phyloP scores from a whole-genome alignment of 2,797 vertebrate species.

The Hippoglossus hippoglossus region DNA sequence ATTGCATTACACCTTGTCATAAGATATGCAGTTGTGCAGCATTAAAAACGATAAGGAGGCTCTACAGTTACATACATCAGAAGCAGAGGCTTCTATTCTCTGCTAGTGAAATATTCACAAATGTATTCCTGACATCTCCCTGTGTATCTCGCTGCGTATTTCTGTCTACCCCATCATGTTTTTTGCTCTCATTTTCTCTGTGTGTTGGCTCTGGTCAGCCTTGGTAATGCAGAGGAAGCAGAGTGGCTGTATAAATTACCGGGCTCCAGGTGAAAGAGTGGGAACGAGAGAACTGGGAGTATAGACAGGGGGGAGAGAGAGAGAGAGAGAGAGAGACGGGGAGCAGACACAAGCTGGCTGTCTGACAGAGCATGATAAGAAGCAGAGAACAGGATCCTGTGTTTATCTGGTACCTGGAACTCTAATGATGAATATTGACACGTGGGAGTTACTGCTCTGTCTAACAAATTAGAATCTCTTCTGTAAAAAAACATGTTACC shows the following conservation, averaged over 20 bases:
- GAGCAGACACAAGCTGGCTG: conserved; percentile 18
- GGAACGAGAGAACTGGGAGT: neutral
- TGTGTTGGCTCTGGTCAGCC: conserved; percentile 24
- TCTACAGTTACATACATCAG: neutral
- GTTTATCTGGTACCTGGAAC: conserved; percentile 33
- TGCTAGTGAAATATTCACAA: conserved; percentile 21
- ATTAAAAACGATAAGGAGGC: neutral
- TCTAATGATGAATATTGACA: conserved; percentile 38
- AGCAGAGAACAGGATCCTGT: conserved; percentile 31
- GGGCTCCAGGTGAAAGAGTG: conserved; percentile 30
- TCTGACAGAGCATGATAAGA: conserved; percentile 27
- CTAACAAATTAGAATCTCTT: conserved; percentile 11
- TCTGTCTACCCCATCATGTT: conserved; percentile 24
- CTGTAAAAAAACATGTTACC: conserved; percentile 2
- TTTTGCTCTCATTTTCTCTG: conserved; percentile 24
- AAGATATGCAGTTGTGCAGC: neutral
- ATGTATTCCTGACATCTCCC: conserved; percentile 11
- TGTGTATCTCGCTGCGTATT: neutral
- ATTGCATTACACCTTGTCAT: neutral
- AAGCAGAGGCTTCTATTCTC: neutral
- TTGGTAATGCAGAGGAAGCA: conserved; percentile 28
- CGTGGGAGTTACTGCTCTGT: conserved; percentile 22
- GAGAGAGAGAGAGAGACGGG: conserved; percentile 6
- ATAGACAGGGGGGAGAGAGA: neutral
- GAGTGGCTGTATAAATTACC: conserved; percentile 30